Evolutionary conservation across 2,797 vertebrate genomes (phyloP).

Genomic region (Poeciliopsis gracilis): DNA sequence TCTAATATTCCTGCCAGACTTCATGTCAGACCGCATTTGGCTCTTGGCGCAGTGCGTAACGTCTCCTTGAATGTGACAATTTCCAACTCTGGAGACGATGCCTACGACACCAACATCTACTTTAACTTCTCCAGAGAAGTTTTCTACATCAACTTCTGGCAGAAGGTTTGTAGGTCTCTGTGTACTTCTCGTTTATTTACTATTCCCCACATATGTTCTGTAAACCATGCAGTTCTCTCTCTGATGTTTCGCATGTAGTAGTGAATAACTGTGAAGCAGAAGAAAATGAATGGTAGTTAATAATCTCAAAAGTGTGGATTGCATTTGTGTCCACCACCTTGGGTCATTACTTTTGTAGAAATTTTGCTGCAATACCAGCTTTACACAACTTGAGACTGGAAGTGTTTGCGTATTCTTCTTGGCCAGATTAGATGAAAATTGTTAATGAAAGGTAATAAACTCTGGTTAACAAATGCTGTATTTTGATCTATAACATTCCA

Average conservation of each 20-base stretch:
- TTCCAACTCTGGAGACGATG: conserved; percentile 92
- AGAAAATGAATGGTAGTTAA: neutral
- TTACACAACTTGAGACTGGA: neutral
- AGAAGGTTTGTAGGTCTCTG: conserved; percentile 88
- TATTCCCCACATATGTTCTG: conserved; percentile 20
- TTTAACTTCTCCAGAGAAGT: conserved; percentile 96
- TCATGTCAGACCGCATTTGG: conserved; percentile 83
- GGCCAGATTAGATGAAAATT: neutral
- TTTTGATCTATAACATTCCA: too few relatives aligned
- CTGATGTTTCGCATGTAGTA: neutral
- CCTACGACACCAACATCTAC: conserved; percentile 96
- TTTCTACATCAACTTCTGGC: conserved; percentile 99
- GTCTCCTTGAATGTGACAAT: conserved; percentile 94
- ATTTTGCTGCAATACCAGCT: neutral
- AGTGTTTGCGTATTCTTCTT: neutral
- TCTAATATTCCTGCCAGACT: conserved; percentile 58
- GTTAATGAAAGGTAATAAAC: neutral
- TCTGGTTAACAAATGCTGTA: neutral
- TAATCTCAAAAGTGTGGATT: neutral
- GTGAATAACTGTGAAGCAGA: neutral
- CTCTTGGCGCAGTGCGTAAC: conserved; percentile 94
- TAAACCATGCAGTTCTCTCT: neutral
- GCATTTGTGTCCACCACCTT: neutral
- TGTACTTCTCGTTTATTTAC: conserved; percentile 49
- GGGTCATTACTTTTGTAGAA: neutral